phyloP scores from a whole-genome alignment of 2,797 vertebrate species.

The Pipistrellus kuhlii region DNA sequence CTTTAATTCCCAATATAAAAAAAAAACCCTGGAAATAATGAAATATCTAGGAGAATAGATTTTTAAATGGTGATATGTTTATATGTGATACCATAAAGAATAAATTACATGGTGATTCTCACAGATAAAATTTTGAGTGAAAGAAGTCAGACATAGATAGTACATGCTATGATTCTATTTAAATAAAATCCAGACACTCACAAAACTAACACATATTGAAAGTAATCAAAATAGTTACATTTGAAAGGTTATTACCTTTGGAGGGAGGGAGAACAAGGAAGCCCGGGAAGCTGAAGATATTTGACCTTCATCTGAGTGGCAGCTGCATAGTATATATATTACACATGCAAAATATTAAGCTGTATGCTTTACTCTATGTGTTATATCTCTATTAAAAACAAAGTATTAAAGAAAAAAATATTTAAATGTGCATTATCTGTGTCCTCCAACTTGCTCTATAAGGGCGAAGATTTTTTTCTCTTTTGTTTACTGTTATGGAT shows the following conservation, averaged over 20 bases:
- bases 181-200: not conserved
- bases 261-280: not conserved
- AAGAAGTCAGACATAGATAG: not conserved
- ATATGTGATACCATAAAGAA: not conserved
- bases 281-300: not conserved
- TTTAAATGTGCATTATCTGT: not conserved
- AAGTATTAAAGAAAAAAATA: not conserved
- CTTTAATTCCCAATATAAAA: not conserved
- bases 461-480: not conserved
- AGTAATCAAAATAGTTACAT: not conserved
- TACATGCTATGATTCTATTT: not conserved
- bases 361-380: not conserved
- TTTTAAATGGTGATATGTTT: not conserved
- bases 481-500: not conserved
- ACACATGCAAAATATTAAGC: not conserved
- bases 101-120: not conserved
- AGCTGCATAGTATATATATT: not conserved
- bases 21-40: not conserved
- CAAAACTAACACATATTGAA: not conserved
- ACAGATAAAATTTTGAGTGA: slow-evolving; percentile 8
- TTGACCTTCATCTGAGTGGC: not conserved
- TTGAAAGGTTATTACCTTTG: not conserved
- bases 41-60: not conserved
- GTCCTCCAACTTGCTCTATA: not conserved
- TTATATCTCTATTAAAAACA: not conserved